Base-by-base conservation (phyloP, 2,113 vertebrate species). In the Pao palembangensis region DNA sequence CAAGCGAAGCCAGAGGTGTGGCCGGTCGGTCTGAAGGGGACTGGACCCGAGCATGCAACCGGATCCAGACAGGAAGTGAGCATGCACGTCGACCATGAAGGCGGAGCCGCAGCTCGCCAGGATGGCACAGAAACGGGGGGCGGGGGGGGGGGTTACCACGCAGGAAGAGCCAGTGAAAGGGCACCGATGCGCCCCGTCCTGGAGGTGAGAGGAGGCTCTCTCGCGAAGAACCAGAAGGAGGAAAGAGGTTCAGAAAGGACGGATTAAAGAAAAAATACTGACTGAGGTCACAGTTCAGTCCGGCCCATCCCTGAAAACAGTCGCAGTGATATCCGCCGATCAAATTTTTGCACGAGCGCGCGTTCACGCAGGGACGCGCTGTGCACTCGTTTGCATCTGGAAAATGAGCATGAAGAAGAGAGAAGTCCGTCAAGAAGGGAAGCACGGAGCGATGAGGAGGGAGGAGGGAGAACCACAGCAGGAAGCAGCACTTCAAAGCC, bases 271-370 rank as follows among this genome's bases (percentile, higher is more conserved):
- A 18, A 28, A 85, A 90, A 89, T 98, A 98, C 97, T 98, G 92
- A 99, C 97, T 96, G 92, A 95, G 93, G 81, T 97, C 92, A 94
- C 96, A 98, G 91, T 98, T 94, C 82, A 87, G 84, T 92, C 96
- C 96, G 79, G 92, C 93, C 97, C 96, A 98, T 94, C 95, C 96
- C 78, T 90, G 90, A 90, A 94, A 89, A 93, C 96, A 99, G 92
- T 89, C 86, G 93, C 97, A 99, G 93, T 91, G 94, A 98, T 98
- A 99, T 94, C 94, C 94, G 88, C 96, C 96, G 94, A 98, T 96
- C 92, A 98, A 91, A 93, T 98, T 98, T 98, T 96, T 98, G 96
- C 96, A 99, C 92, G 92, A 93, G 77, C 91, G 82, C 94, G 96
- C 94, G 76, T 98, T 94, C 90, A 91, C 87, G 86, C 96, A 99